A percentile compares a stretch with the other conserved stretches of the same genome.
These are phyloP conservation scores for Trogon surrucura DNA, from an alignment of 2,113 vertebrate genomes.

Conservation along the genomic window DNA sequence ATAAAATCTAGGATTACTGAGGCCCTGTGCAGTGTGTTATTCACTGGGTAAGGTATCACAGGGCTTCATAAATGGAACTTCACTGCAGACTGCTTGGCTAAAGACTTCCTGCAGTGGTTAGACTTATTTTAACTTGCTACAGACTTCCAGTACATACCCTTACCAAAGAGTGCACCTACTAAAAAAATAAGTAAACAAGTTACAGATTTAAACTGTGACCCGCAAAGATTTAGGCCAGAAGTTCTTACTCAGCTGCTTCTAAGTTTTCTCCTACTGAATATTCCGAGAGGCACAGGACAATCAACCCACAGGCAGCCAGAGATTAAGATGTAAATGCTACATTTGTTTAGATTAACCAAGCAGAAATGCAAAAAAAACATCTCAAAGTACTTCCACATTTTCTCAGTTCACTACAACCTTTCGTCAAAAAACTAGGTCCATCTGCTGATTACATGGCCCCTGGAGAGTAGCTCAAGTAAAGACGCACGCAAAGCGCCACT, in stretches of 20 bases:
- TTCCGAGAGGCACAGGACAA: background rate
- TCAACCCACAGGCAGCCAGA: background rate
- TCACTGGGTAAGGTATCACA: background rate
- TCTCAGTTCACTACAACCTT: background rate
- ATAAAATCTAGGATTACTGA: background rate
- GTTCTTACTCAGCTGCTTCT: background rate
- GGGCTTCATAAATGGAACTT: background rate
- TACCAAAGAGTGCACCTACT: fast-evolving
- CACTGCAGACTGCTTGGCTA: background rate
- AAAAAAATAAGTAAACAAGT: background rate
- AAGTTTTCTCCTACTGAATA: background rate
- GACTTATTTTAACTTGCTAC: background rate
- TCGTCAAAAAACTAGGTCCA: background rate
- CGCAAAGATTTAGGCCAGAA: background rate
- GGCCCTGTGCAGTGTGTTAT: no score
- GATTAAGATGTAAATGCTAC: background rate
- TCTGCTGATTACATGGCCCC: background rate
- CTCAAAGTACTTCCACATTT: background rate
- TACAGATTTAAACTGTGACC: background rate
- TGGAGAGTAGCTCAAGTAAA: background rate
- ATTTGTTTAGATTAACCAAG: background rate
- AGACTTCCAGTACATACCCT: background rate
- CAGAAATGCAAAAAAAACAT: background rate
- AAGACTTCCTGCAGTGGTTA: background rate
- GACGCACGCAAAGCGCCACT: fast-evolving